Evolutionary conservation across 1,140 invertebrate genomes (phyloP), one percentile per base, ranked within the genome.

Genomic region (Heterodera schachtii): DNA sequence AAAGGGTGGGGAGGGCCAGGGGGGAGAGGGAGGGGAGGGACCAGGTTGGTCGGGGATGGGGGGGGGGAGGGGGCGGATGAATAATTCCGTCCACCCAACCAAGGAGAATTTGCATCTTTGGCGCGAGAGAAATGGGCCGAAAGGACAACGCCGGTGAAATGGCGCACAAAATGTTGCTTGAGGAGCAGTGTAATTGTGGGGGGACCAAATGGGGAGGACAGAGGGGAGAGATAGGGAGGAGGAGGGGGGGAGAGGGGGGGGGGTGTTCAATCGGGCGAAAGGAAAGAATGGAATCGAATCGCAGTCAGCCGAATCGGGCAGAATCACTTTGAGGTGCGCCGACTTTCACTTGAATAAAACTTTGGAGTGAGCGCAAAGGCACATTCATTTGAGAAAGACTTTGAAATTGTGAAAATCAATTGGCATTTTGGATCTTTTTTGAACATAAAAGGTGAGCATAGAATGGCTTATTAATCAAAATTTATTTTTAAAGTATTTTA

Each of bases 81-180:
- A 71, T 71, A 43, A 71, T 71, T 71, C 69, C 69, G 69, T 71
- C 69, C 69, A 46, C 9, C 57, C 69, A 46, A 46, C 69, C 31
- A 60, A 60, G 19, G 31, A 71, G 69, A 71, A 71, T 71, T 71
- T 71, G 69, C 69, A 71, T 71, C 57, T 71, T 71, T 41, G 69
- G 69, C 69, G 69, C 69, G 44, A 71, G 69, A 71, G 31, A 71
- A 71, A 71, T 71, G 69, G 69, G 69, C 69, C 69, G 69, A 41
- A 46, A 60, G 57, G 57, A 60, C 57, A 52, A 52, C 49, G 57
- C 13, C 9, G 57, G 57, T 60, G 57, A 60, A 60, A 60, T 60
- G 57, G 57, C 57, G 57, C 57, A 60, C 57, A 60, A 60, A 52
- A 60, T 60, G 57, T 60, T 60, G 57, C 57, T 60, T 60, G 57